phyloP scores from a whole-genome alignment of 1,140 invertebrate species.

The Ctenoplectra terminalis region DNA sequence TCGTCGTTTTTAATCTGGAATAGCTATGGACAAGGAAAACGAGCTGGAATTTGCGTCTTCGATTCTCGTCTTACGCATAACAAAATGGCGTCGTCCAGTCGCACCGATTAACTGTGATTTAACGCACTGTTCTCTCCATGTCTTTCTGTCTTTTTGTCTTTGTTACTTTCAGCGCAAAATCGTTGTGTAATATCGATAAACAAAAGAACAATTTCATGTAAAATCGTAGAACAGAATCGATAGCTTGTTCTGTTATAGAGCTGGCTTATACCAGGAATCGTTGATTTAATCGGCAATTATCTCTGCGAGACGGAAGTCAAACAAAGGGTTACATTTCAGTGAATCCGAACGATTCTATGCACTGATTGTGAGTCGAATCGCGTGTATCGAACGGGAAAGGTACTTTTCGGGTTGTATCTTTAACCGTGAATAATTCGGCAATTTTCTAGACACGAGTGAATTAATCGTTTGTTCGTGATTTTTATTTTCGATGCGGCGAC shows the following conservation, averaged over 20 bases:
- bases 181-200: no score
- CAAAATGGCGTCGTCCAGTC: background rate
- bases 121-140: background rate
- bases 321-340: constrained; percentile 30
- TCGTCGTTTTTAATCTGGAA: constrained; percentile 45
- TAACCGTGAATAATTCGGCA: background rate
- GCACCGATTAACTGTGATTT: background rate
- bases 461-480: background rate
- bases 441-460: background rate
- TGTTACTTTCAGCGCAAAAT: no score
- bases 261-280: background rate
- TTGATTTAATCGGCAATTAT: constrained; percentile 14
- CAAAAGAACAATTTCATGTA: no score
- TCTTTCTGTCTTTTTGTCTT: background rate
- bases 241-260: no score
- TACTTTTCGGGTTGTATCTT: background rate
- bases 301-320: constrained; percentile 7
- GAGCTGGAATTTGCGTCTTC: background rate
- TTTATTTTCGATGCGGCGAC: background rate
- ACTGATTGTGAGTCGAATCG: background rate
- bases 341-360: background rate
- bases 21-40: background rate
- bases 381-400: background rate
- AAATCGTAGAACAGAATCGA: background rate
- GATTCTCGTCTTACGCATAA: background rate